Percentiles rank a stretch among this genome's conserved stretches.
Conservation (phyloP, 2,888 invertebrate genomes). For the Eupithecia abbreviata region DNA sequence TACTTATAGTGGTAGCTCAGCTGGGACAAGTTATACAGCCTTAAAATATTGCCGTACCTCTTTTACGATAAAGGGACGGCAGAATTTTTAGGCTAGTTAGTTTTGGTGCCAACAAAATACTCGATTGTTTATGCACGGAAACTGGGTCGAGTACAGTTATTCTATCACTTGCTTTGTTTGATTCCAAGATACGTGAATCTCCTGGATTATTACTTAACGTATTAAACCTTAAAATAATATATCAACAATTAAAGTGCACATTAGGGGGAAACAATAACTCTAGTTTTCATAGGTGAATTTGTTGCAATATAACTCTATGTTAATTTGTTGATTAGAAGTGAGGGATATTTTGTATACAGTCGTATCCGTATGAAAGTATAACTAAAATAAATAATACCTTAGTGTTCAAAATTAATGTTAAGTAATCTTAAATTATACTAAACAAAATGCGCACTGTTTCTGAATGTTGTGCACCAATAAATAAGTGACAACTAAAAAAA, state of each 20-base stretch:
- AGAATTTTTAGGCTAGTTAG: neutral
- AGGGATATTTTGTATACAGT: slow-evolving; percentile 71
- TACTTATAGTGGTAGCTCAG: neutral
- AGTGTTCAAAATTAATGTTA: slow-evolving; percentile 78
- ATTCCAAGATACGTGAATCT: slow-evolving; percentile 19
- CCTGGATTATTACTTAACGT: slow-evolving; percentile 51
- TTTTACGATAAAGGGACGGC: neutral
- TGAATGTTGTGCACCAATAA: slow-evolving; percentile 47
- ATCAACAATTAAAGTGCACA: slow-evolving; percentile 67
- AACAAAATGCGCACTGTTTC: slow-evolving; percentile 74
- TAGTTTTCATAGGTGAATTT: slow-evolving; percentile 31
- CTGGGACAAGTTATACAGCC: neutral
- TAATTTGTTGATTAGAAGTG: slow-evolving; percentile 32
- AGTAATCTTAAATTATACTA: slow-evolving; percentile 68
- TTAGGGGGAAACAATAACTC: slow-evolving; percentile 53
- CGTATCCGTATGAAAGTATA: slow-evolving; percentile 80
- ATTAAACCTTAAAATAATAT: slow-evolving; percentile 60
- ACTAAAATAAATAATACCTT: slow-evolving; percentile 82
- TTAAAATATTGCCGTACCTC: neutral
- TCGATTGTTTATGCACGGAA: neutral
- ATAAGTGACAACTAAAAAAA: slow-evolving; percentile 55
- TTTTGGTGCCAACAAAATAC: neutral
- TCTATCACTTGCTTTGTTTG: slow-evolving; percentile 5
- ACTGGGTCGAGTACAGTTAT: neutral
- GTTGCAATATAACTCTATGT: slow-evolving; percentile 25